A percentile compares a stretch with the other conserved stretches of the same genome.
These are phyloP conservation scores for Pelagia noctiluca DNA, from an alignment of 30 jellyfish, hydroid and myxozoan genomes.

Conservation along the genomic window DNA sequence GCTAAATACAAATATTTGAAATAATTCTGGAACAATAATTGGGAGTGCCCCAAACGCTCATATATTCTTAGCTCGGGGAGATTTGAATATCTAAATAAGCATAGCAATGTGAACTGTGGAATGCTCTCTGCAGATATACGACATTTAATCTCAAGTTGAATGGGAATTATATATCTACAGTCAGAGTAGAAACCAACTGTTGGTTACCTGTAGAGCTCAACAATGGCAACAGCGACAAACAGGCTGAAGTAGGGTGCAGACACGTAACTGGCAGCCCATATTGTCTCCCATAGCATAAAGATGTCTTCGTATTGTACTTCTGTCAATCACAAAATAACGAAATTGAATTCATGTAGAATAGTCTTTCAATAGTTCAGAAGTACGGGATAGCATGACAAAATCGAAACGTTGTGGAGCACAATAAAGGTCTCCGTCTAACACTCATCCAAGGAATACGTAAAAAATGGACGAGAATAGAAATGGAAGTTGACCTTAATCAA, in stretches of 20 bases:
- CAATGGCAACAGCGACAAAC: constrained; percentile 94
- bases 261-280: constrained; percentile 94
- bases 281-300: constrained; percentile 95
- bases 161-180: no score
- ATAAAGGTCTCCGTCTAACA: no score
- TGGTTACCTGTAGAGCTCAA: constrained; percentile 96
- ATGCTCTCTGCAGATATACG: background rate
- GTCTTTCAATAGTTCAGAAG: no score
- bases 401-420: background rate
- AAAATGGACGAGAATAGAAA: no score
- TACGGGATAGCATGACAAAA: background rate
- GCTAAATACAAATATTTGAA: no score
- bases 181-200: no score
- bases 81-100: background rate
- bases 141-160: no score
- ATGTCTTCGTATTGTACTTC: constrained; percentile 92
- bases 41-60: no score
- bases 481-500: no score
- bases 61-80: no score
- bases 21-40: no score
- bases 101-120: background rate
- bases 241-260: constrained; percentile 89
- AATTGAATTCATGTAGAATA: background rate
- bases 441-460: constrained; percentile 5
- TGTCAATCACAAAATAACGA: constrained; percentile 7